These are phyloP conservation scores for Rhinophrynus dorsalis DNA, from an alignment of 2,797 vertebrate species.

Conservation along the genomic window DNA sequence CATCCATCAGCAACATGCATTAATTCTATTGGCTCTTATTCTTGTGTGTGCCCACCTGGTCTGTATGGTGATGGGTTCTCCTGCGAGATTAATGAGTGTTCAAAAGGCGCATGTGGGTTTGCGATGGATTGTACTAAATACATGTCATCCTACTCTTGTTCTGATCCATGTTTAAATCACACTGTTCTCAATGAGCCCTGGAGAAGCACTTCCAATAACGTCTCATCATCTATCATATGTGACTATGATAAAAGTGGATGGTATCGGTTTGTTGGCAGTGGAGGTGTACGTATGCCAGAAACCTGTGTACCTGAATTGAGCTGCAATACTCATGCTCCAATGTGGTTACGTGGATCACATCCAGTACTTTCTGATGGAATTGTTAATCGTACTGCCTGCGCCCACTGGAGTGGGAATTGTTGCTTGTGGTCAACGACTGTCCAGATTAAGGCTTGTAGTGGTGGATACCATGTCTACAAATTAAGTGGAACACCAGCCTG, in stretches of 20 bases:
- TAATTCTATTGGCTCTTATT: conserved; percentile 47
- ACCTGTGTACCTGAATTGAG: not conserved
- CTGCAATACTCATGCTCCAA: not conserved
- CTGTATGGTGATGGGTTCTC: conserved; percentile 40
- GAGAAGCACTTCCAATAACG: conserved; percentile 47
- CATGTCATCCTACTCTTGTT: not conserved
- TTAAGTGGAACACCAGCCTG: conserved; percentile 39
- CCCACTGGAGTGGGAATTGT: conserved; percentile 49
- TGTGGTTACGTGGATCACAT: conserved; percentile 13
- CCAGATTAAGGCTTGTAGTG: conserved; percentile 54
- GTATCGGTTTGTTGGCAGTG: conserved; percentile 4
- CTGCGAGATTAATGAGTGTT: conserved; percentile 39
- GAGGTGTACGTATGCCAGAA: conserved; percentile 1
- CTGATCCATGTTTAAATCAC: conserved; percentile 50
- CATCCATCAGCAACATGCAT: conserved; percentile 49
- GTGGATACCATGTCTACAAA: conserved; percentile 55
- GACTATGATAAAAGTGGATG: not conserved
- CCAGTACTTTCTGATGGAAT: conserved; percentile 5
- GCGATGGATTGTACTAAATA: conserved; percentile 37
- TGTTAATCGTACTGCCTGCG: not conserved
- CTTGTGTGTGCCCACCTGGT: conserved; percentile 44
- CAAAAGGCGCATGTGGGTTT: conserved; percentile 18
- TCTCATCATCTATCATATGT: conserved; percentile 11
- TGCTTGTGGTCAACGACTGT: conserved; percentile 48
- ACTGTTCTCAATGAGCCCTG: conserved; percentile 48